These are phyloP conservation scores for Cassiopea xamachana DNA, from an alignment of 30 jellyfish, hydroid and myxozoan genomes.

Conservation along the genomic window DNA sequence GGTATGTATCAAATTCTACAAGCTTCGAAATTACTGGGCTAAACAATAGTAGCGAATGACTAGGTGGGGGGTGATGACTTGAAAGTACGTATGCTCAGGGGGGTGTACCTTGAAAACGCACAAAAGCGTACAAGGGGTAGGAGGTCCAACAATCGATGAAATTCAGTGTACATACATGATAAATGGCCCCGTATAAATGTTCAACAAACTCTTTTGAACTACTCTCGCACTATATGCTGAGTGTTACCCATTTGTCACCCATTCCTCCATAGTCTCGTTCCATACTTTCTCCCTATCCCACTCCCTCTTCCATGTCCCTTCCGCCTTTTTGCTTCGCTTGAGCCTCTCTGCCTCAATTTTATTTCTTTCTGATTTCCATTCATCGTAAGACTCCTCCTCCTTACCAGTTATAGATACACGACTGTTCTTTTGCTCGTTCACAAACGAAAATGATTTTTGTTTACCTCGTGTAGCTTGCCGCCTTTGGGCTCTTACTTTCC, in stretches of 20 bases:
- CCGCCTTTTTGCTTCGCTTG: slow-evolving; percentile 13
- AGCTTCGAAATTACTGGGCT: too few species aligned
- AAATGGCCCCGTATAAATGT: too few species aligned
- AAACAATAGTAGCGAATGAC: too few species aligned
- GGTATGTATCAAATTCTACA: too few species aligned
- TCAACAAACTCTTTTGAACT: not conserved
- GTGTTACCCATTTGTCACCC: slow-evolving; percentile 11
- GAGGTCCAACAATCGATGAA: too few species aligned
- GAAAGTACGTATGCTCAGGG: too few species aligned
- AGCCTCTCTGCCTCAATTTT: slow-evolving; percentile 37
- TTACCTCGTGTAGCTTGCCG: not conserved
- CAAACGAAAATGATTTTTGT: not conserved
- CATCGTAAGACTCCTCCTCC: slow-evolving; percentile 11
- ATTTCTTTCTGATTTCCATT: slow-evolving; percentile 36
- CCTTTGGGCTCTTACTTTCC: not conserved
- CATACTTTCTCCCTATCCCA: slow-evolving; percentile 43
- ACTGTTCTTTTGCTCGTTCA: not conserved
- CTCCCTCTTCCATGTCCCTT: slow-evolving; percentile 41
- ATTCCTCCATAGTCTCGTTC: not conserved
- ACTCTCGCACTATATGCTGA: not conserved
- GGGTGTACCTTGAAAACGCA: too few species aligned
- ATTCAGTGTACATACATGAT: too few species aligned
- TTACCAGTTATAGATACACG: slow-evolving; percentile 4
- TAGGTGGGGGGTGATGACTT: too few species aligned
- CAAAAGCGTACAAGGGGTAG: too few species aligned